phyloP scores from a whole-genome alignment of 2,888 invertebrate genomes.

The Orchestes rusci region DNA sequence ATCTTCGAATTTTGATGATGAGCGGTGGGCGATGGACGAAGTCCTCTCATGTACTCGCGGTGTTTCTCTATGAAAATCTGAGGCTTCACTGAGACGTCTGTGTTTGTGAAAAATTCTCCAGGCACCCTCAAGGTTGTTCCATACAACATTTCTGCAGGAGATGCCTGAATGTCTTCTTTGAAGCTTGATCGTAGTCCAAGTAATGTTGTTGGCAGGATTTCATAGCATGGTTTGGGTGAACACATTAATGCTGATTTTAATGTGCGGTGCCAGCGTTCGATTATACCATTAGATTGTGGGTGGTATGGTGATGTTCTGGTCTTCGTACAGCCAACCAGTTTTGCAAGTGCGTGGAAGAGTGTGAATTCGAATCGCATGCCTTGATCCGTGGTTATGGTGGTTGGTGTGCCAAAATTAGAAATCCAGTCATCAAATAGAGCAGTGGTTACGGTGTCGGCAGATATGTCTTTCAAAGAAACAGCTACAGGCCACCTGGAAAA shows the following conservation, averaged over 20 bases:
- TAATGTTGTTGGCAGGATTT: no score
- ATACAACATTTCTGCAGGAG: slow-evolving; percentile 11
- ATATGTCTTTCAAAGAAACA: slow-evolving; percentile 11
- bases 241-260: no score
- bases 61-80: no score
- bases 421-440: slow-evolving; percentile 39
- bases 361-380: slow-evolving; percentile 34
- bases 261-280: no score
- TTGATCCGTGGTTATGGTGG: slow-evolving; percentile 33
- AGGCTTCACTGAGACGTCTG: no score
- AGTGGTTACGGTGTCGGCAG: slow-evolving; percentile 28
- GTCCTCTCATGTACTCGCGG: no score
- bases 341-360: slow-evolving; percentile 28
- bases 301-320: slow-evolving; percentile 35
- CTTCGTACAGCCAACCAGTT: slow-evolving; percentile 26
- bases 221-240: no score
- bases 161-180: slow-evolving; percentile 14
- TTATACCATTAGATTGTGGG: no score
- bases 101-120: slow-evolving; percentile 3
- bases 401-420: slow-evolving; percentile 40
- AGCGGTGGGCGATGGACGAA: no score
- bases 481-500: slow-evolving; percentile 23
- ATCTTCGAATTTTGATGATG: no score
- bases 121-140: slow-evolving; percentile 2
- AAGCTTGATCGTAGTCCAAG: slow-evolving; percentile 8